Evolutionary conservation across 2,888 invertebrate species (phyloP).

Genomic region (Acronicta psi): DNA sequence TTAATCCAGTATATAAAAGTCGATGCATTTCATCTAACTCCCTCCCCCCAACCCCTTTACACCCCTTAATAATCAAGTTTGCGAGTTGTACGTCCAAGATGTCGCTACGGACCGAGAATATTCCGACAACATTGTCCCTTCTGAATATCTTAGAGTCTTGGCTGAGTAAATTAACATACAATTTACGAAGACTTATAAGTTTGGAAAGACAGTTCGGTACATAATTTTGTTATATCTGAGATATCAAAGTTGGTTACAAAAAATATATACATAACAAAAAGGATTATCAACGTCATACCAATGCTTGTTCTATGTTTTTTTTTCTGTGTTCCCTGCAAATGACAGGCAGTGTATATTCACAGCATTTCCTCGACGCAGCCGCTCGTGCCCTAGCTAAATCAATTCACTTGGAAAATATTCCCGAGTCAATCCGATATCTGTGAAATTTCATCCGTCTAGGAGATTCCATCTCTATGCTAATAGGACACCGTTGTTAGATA

Average conservation of each 20-base stretch:
- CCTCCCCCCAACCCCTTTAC: conserved; percentile 25
- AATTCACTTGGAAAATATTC: conserved; percentile 53
- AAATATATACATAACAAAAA: background rate
- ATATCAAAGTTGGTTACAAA: conserved; percentile 7
- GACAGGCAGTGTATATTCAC: conserved; percentile 25
- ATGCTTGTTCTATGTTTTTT: conserved; percentile 5
- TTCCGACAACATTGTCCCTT: conserved; percentile 75
- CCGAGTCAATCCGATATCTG: conserved; percentile 45
- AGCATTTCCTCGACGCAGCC: conserved; percentile 31
- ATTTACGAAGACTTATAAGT: conserved; percentile 67
- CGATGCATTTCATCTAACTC: conserved; percentile 62
- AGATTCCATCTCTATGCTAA: conserved; percentile 53
- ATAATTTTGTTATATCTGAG: conserved; percentile 46
- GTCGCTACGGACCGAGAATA: conserved; percentile 75
- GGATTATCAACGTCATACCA: background rate
- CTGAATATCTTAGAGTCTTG: conserved; percentile 67
- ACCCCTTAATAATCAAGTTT: conserved; percentile 82
- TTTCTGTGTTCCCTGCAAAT: conserved; percentile 30
- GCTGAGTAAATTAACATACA: conserved; percentile 81
- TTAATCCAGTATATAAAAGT: conserved; percentile 48
- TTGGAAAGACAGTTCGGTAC: conserved; percentile 53
- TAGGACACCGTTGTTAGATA: conserved; percentile 34
- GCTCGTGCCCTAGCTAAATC: conserved; percentile 41
- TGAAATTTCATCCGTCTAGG: conserved; percentile 48
- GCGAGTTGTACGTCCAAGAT: conserved; percentile 76